phyloP scores from a whole-genome alignment of 1,140 invertebrate species.

The Bradynema listronoti region DNA sequence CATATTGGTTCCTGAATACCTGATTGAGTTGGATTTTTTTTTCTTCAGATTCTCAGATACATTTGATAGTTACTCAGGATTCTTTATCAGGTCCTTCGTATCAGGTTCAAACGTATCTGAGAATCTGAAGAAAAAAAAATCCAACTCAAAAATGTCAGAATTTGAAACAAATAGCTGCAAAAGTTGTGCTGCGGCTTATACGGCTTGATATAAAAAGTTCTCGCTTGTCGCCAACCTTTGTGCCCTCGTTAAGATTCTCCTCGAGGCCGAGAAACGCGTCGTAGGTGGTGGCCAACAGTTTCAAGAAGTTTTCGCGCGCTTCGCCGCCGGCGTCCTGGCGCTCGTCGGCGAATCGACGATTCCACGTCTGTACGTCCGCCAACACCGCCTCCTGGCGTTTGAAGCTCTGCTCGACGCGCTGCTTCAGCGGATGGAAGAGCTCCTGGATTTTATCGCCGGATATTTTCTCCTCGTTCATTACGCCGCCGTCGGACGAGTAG shows the following conservation, averaged over 20 bases:
- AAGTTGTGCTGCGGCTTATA: too few relatives aligned
- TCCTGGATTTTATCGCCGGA: slow-evolving; percentile 68
- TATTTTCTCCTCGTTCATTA: slow-evolving; percentile 71
- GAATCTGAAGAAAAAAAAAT: too few relatives aligned
- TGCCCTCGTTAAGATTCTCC: slow-evolving; percentile 82
- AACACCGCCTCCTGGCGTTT: slow-evolving; percentile 73
- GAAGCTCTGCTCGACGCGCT: slow-evolving; percentile 67
- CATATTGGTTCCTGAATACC: too few relatives aligned
- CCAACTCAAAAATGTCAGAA: too few relatives aligned
- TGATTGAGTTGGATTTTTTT: too few relatives aligned
- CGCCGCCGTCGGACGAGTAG: slow-evolving; percentile 73
- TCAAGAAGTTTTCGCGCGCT: slow-evolving; percentile 69
- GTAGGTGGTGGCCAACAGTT: slow-evolving; percentile 76
- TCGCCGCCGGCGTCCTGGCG: slow-evolving; percentile 59
- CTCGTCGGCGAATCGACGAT: slow-evolving; percentile 67
- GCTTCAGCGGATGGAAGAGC: slow-evolving; percentile 73
- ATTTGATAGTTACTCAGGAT: too few relatives aligned
- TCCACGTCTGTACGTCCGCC: slow-evolving; percentile 67
- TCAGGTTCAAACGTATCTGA: too few relatives aligned
- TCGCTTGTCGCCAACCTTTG: slow-evolving; percentile 64
- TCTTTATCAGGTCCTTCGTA: too few relatives aligned
- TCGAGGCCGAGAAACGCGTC: slow-evolving; percentile 84
- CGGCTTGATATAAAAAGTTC: not conserved
- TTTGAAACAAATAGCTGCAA: too few relatives aligned
- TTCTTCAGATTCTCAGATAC: too few relatives aligned